These are phyloP conservation scores for Centruroides vittatus DNA, from an alignment of 1,140 invertebrate genomes.

Conservation along the genomic window DNA sequence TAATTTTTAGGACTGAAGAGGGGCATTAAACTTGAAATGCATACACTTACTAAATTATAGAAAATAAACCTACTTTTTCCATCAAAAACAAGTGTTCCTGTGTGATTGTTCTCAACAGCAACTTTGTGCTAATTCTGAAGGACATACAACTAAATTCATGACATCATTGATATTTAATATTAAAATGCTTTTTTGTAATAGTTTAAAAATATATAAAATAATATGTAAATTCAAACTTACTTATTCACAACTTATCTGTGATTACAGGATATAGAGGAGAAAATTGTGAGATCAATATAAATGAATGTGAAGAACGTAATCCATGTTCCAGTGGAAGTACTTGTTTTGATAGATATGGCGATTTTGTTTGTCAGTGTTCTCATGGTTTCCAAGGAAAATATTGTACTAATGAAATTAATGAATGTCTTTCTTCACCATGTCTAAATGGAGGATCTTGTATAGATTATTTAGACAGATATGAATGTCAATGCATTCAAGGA, in stretches of 20 bases:
- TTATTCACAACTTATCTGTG: conserved; percentile 50
- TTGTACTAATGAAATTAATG: conserved; percentile 67
- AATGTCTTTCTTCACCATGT: conserved; percentile 62
- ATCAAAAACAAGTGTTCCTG: too few relatives aligned
- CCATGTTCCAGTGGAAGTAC: conserved; percentile 50
- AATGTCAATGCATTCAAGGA: conserved; percentile 80
- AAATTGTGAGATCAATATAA: conserved; percentile 71
- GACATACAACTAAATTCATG: too few relatives aligned
- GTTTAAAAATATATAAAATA: conserved; percentile 26
- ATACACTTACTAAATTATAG: too few relatives aligned
- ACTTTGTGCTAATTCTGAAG: too few relatives aligned
- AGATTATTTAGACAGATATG: conserved; percentile 78
- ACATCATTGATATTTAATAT: conserved; percentile 54
- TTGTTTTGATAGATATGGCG: conserved; percentile 30
- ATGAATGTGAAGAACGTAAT: conserved; percentile 77
- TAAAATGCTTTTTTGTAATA: conserved; percentile 39
- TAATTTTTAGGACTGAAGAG: too few relatives aligned
- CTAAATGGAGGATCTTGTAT: conserved; percentile 82
- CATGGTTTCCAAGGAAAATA: conserved; percentile 59
- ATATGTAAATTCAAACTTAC: conserved; percentile 35
- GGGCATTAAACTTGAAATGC: too few relatives aligned
- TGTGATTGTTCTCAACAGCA: too few relatives aligned
- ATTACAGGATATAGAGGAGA: conserved; percentile 67
- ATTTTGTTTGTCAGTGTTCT: conserved; percentile 16
- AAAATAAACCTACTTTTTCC: too few relatives aligned